Conservation (phyloP, 2,797 vertebrate genomes). For the Tadarida brasiliensis region DNA sequence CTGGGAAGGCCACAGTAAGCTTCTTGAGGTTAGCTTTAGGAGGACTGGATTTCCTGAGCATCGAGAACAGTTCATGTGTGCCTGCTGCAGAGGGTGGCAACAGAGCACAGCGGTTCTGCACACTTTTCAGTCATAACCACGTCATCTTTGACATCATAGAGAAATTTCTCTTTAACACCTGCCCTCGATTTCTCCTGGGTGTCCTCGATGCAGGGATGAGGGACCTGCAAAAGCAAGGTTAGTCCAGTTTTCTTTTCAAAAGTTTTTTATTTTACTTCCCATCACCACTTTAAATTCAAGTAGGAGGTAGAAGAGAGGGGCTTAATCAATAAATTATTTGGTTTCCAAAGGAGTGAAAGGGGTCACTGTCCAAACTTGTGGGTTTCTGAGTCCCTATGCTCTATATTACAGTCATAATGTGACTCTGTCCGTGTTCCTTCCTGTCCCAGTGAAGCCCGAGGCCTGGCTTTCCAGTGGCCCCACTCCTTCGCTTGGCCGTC, state of each 20-base stretch:
- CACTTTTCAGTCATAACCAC: neutral
- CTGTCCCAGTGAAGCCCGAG: too few relatives aligned
- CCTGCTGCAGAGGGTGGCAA: neutral
- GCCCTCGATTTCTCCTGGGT: slow-evolving; percentile 5
- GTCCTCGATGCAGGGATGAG: slow-evolving; percentile 47
- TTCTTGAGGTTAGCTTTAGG: slow-evolving; percentile 26
- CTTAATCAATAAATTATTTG: neutral
- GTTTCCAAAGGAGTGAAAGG: neutral
- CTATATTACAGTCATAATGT: neutral
- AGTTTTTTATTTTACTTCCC: neutral
- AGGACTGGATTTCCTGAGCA: neutral
- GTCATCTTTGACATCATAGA: accelerated
- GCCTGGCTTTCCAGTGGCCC: too few relatives aligned
- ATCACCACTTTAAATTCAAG: neutral
- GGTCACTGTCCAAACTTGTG: neutral
- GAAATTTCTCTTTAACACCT: slow-evolving; percentile 26
- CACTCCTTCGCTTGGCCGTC: neutral
- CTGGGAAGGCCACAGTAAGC: neutral
- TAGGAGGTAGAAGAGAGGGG: neutral
- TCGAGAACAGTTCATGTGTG: neutral
- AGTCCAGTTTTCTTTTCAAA: neutral
- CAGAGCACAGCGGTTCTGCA: neutral
- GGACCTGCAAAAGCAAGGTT: slow-evolving; percentile 62
- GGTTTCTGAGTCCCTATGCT: neutral
- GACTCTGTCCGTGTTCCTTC: too few relatives aligned